Conservation (phyloP, 2,888 invertebrate genomes). For the Aleiodes testaceus region DNA sequence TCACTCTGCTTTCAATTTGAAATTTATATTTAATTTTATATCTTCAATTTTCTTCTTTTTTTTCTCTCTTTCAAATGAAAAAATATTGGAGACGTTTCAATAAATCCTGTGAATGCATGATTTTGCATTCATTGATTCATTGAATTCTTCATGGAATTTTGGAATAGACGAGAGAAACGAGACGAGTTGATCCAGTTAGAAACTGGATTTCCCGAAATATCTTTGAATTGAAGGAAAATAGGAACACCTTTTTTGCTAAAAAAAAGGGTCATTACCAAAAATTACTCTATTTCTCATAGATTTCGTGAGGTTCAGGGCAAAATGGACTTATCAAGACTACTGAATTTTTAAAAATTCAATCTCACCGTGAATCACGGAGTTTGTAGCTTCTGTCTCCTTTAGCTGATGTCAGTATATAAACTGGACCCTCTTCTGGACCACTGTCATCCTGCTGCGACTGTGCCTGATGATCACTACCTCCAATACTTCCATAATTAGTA, state of each 20-base stretch:
- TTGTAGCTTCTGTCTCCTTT: constrained; percentile 76
- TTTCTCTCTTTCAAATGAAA: constrained; percentile 5
- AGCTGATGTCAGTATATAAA: constrained; percentile 69
- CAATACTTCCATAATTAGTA: constrained; percentile 62
- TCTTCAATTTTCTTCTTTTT: constrained; percentile 25
- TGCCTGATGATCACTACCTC: constrained; percentile 68
- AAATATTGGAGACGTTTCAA: constrained; percentile 13
- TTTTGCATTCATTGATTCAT: constrained; percentile 1
- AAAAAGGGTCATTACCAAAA: too few relatives aligned
- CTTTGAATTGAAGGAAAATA: too few relatives aligned
- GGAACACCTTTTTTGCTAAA: too few relatives aligned
- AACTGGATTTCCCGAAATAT: too few relatives aligned
- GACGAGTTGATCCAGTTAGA: too few relatives aligned
- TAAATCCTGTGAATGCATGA: constrained; percentile 28
- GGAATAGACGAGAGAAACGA: too few relatives aligned
- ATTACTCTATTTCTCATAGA: background rate
- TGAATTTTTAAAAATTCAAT: constrained; percentile 39
- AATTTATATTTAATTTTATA: constrained; percentile 44
- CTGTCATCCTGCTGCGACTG: constrained; percentile 69
- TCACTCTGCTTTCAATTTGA: constrained; percentile 25
- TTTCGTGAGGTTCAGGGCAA: too few relatives aligned
- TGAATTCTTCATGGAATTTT: constrained; percentile 31
- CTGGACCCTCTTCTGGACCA: constrained; percentile 70
- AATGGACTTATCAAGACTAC: constrained; percentile 14
- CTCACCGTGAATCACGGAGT: constrained; percentile 83